Conservation (phyloP, 2,113 vertebrate species). For the Malurus elegans region DNA sequence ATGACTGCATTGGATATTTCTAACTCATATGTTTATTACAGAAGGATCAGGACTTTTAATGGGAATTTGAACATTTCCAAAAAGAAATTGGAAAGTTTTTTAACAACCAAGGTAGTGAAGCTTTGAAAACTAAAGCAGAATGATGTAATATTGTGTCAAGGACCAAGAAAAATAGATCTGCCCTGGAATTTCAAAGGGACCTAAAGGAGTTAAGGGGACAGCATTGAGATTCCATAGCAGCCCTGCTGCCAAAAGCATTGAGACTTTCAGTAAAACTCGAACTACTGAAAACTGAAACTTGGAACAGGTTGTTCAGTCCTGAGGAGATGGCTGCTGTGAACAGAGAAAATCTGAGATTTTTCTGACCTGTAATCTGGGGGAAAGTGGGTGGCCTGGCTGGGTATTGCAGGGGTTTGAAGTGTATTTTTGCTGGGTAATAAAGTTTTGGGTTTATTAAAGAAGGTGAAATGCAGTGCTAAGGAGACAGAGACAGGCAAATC, state of each 20-base stretch:
- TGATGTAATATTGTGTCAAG: background rate
- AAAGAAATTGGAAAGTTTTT: background rate
- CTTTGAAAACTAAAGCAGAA: background rate
- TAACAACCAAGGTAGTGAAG: background rate
- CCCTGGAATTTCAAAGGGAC: background rate
- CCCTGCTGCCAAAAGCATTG: background rate
- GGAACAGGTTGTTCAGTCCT: background rate
- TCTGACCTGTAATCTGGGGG: background rate
- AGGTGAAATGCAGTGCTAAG: background rate
- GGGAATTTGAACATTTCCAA: background rate
- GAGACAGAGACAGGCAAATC: background rate
- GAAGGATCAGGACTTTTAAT: background rate
- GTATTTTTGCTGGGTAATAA: background rate
- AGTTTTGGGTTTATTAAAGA: too few relatives aligned
- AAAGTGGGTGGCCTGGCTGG: background rate
- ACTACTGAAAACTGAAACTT: background rate
- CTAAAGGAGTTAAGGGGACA: background rate
- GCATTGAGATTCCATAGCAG: background rate
- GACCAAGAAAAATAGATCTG: background rate
- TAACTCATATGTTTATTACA: background rate
- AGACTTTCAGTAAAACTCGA: background rate
- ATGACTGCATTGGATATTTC: background rate
- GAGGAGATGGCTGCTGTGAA: background rate
- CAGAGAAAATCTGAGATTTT: background rate
- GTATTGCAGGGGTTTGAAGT: accelerated